phyloP scores from a whole-genome alignment of 2,888 invertebrate genomes.

The Pyralis farinalis region DNA sequence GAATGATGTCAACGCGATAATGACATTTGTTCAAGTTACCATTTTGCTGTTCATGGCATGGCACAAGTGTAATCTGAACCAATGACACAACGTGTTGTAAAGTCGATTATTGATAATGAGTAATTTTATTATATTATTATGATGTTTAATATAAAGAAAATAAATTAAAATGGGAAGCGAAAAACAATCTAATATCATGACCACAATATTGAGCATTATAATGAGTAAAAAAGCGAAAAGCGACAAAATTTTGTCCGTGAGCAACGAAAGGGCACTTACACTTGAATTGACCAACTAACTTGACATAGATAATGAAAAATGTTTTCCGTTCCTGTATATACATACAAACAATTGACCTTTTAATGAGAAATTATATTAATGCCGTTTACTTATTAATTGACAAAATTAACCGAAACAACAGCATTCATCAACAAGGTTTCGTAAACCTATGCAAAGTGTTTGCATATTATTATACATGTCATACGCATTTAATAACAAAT shows the following conservation, averaged over 20 bases:
- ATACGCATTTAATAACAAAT: constrained; percentile 62
- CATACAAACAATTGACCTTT: constrained; percentile 64
- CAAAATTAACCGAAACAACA: constrained; percentile 69
- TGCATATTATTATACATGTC: constrained; percentile 25
- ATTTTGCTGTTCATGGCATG: not conserved
- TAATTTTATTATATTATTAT: constrained; percentile 14
- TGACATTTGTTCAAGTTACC: not conserved
- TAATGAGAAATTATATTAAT: constrained; percentile 52
- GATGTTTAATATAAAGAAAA: constrained; percentile 49
- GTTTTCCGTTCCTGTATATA: constrained; percentile 36
- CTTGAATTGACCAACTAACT: constrained; percentile 71
- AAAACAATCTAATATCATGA: constrained; percentile 72
- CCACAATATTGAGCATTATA: constrained; percentile 74
- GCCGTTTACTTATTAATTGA: constrained; percentile 66
- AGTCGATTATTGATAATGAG: constrained; percentile 9
- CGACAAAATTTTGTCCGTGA: constrained; percentile 47
- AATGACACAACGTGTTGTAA: not conserved
- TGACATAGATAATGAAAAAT: constrained; percentile 45
- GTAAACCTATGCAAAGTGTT: constrained; percentile 50
- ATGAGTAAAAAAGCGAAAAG: constrained; percentile 68
- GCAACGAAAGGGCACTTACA: constrained; percentile 68
- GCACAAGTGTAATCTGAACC: too few relatives aligned
- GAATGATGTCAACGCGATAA: not conserved
- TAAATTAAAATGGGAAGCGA: constrained; percentile 57
- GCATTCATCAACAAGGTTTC: constrained; percentile 59